A percentile compares a stretch with the other conserved stretches of the same genome.
Conservation (phyloP, 2,113 vertebrate species). For the Bungarus multicinctus region DNA sequence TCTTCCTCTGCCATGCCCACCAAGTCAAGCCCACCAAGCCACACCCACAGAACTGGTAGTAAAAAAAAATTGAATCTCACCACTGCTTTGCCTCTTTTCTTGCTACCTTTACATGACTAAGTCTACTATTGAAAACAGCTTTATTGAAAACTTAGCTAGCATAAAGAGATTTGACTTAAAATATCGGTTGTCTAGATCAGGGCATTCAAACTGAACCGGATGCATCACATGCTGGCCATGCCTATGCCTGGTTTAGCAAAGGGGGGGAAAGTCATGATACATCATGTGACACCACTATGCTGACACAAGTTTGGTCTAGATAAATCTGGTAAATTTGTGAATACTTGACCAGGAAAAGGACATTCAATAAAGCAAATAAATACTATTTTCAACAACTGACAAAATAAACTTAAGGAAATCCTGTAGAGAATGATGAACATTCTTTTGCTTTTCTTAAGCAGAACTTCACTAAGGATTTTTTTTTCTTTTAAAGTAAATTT, state of each 20-base stretch:
- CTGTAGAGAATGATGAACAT: background rate
- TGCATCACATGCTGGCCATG: no score
- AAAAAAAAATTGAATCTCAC: no score
- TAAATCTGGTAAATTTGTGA: conserved; percentile 26
- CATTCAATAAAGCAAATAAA: conserved; percentile 50
- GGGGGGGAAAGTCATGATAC: no score
- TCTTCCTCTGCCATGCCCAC: no score
- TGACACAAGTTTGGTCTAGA: background rate
- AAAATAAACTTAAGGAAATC: conserved; percentile 28
- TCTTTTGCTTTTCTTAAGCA: conserved; percentile 1
- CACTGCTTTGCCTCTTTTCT: background rate
- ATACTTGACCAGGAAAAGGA: conserved; percentile 28
- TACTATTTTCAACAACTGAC: conserved; percentile 1
- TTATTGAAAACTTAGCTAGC: conserved; percentile 25
- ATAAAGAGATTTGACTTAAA: conserved; percentile 22
- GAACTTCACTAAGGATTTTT: conserved; percentile 24
- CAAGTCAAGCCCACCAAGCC: no score
- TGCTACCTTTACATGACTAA: conserved; percentile 22
- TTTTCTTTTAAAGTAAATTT: conserved; percentile 28
- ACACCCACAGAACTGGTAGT: no score
- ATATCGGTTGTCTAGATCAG: conserved; percentile 11
- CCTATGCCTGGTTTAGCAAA: no score
- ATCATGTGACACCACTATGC: no score
- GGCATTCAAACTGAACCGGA: no score
- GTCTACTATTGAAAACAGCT: conserved; percentile 36